Base-by-base conservation (phyloP, 2,888 invertebrate species). In the Willowsia nigromaculata region DNA sequence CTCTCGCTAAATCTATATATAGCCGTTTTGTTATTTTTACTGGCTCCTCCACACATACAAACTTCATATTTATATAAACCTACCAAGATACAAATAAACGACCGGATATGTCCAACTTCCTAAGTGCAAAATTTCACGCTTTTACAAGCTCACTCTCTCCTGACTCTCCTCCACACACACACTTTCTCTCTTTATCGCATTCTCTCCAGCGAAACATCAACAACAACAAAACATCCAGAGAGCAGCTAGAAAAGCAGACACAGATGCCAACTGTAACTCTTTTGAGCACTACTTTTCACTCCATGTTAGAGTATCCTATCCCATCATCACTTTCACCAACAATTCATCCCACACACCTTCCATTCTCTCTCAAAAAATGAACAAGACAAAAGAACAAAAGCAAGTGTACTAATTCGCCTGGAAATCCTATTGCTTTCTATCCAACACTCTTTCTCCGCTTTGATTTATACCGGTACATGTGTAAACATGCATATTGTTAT, bases 31-130 rank as follows among this genome's bases (percentile, higher is more conserved):
- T 33, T 62, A 22, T 65, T 65, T 65, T n/a, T 33, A 33, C 59
- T 27, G 4, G 25, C 25, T 25, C 50, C 7, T 25, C 27, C 25
- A 59, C 25, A 27, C 59, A 74, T 43, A 47, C 15, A 11, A 56
- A 22, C 56, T n/a, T n/a, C n/a, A n/a, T n/a, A n/a, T n/a, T n/a
- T n/a, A n/a, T n/a, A n/a, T n/a, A n/a, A n/a, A 65, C 25, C 30
- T 5, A 30, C 27, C 65, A 82, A 84, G 22, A 71, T 84, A 74
- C 22, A 62, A 68, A 74, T 25, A 74, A 76, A 68, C 65, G 47
- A 85, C 87, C 87, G 87, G 87, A 87, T 87, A 87, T 82, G 87
- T 68, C 47, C 71, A 82, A 87, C 87, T 87, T 87, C 87, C 87
- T 71, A 86, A 87, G 82, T 81, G 80, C 50, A 53, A 86, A 86